Evolutionary conservation across 2,888 invertebrate species (phyloP).

Genomic region (Clusia tigrina): DNA sequence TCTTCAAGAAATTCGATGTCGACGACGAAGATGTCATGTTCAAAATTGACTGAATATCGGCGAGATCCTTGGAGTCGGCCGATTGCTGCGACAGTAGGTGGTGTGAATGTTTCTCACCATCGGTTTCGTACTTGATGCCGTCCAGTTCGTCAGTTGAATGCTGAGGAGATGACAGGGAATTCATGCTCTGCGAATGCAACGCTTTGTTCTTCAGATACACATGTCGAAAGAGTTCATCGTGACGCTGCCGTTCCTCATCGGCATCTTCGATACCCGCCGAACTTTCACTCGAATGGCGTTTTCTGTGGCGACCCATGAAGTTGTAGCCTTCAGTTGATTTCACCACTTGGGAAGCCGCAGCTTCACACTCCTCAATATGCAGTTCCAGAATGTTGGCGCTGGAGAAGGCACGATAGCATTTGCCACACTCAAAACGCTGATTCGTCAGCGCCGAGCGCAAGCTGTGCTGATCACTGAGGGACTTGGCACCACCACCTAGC

Average conservation of each 20-base stretch:
- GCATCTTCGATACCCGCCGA: slow-evolving; percentile 24
- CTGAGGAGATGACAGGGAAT: slow-evolving; percentile 40
- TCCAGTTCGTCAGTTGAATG: slow-evolving; percentile 21
- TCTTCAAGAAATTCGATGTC: slow-evolving; percentile 72
- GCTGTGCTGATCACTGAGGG: slow-evolving; percentile 75
- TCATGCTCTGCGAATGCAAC: slow-evolving; percentile 60
- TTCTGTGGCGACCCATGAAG: slow-evolving; percentile 19
- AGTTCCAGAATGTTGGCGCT: slow-evolving; percentile 74
- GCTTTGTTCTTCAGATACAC: slow-evolving; percentile 79
- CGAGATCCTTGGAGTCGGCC: slow-evolving; percentile 77
- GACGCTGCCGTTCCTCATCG: slow-evolving; percentile 44
- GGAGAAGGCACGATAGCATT: slow-evolving; percentile 77
- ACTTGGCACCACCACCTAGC: slow-evolving; percentile 79
- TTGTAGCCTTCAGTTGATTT: not conserved
- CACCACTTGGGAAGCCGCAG: slow-evolving; percentile 23
- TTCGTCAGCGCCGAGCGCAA: slow-evolving; percentile 68
- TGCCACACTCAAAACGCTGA: slow-evolving; percentile 74
- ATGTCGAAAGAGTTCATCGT: slow-evolving; percentile 84
- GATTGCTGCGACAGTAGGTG: slow-evolving; percentile 42
- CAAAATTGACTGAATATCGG: slow-evolving; percentile 85
- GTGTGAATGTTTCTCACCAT: slow-evolving; percentile 38
- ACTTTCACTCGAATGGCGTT: slow-evolving; percentile 38
- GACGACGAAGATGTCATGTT: slow-evolving; percentile 73
- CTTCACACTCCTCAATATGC: slow-evolving; percentile 69
- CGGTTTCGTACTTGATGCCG: slow-evolving; percentile 48